Evolutionary conservation across 2,113 vertebrate species (phyloP).

Genomic region (Sphyrna mokarran): DNA sequence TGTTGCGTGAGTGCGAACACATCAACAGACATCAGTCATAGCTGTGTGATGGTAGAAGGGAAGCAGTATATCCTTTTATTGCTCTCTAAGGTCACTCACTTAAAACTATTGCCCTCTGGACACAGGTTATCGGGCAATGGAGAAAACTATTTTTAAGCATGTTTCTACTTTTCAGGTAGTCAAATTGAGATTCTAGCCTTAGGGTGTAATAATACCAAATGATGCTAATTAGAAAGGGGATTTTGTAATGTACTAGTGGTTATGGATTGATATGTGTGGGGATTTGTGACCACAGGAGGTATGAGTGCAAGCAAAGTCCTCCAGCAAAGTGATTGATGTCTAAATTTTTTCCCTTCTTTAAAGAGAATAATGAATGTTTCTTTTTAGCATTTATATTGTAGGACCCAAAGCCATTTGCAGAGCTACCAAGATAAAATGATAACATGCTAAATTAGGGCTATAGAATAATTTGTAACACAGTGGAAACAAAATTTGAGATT

Average conservation of each 20-base stretch:
- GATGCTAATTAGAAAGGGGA: constrained; percentile 38
- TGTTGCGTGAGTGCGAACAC: neutral
- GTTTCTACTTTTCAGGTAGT: constrained; percentile 38
- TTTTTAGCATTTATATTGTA: neutral
- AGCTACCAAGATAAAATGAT: neutral
- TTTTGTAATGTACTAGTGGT: constrained; percentile 34
- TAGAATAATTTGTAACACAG: constrained; percentile 8
- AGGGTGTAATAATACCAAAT: constrained; percentile 37
- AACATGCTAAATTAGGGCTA: neutral
- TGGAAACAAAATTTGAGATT: constrained; percentile 9
- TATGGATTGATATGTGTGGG: constrained; percentile 37
- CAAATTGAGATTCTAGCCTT: constrained; percentile 35
- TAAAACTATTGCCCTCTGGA: constrained; percentile 36
- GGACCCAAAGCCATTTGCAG: constrained; percentile 14
- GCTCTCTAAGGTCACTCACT: constrained; percentile 36
- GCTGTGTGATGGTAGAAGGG: constrained; percentile 13
- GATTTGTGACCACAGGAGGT: constrained; percentile 36
- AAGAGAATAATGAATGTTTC: constrained; percentile 36
- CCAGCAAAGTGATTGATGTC: constrained; percentile 37
- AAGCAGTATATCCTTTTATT: constrained; percentile 28
- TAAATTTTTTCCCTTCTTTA: constrained; percentile 30
- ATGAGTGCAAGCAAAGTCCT: constrained; percentile 28
- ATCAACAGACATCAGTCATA: constrained; percentile 12
- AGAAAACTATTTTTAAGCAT: constrained; percentile 38
- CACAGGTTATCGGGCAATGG: constrained; percentile 26